phyloP scores from a whole-genome alignment of 2,797 vertebrate genomes.

The Crocidura indochinensis region DNA sequence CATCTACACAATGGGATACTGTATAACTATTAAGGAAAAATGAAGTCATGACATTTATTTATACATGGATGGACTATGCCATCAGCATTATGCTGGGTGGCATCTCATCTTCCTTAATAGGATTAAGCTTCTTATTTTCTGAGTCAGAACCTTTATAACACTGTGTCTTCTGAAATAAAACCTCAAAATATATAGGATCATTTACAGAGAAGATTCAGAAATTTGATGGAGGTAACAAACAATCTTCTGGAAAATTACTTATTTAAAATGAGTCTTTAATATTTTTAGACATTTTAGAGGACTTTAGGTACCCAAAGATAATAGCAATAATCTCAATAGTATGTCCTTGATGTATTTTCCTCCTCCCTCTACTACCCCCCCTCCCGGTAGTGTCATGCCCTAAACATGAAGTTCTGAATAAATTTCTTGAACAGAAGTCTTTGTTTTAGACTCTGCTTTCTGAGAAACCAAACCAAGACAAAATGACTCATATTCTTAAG shows the following conservation, averaged over 20 bases:
- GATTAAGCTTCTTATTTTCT: background rate
- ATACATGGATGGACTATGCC: too few relatives aligned
- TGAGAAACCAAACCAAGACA: conserved; percentile 50
- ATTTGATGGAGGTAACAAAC: too few relatives aligned
- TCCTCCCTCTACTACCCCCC: background rate
- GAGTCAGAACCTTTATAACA: conserved; percentile 14
- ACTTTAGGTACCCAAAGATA: too few relatives aligned
- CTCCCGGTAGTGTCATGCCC: background rate
- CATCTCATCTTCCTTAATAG: too few relatives aligned
- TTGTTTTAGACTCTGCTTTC: conserved; percentile 52
- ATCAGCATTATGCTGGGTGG: too few relatives aligned
- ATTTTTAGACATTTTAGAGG: too few relatives aligned
- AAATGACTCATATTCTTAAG: conserved; percentile 41
- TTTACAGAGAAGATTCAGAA: background rate
- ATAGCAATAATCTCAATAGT: background rate
- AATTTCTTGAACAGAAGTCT: background rate
- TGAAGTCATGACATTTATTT: too few relatives aligned
- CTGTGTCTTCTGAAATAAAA: background rate
- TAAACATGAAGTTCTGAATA: conserved; percentile 16
- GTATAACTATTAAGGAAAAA: too few relatives aligned
- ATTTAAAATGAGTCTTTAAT: too few relatives aligned
- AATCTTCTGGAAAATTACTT: too few relatives aligned
- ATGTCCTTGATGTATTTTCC: background rate
- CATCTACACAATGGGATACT: too few relatives aligned
- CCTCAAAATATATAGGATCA: background rate